Conservation (phyloP, 2,113 vertebrate genomes). For the Crotalus helleri region DNA sequence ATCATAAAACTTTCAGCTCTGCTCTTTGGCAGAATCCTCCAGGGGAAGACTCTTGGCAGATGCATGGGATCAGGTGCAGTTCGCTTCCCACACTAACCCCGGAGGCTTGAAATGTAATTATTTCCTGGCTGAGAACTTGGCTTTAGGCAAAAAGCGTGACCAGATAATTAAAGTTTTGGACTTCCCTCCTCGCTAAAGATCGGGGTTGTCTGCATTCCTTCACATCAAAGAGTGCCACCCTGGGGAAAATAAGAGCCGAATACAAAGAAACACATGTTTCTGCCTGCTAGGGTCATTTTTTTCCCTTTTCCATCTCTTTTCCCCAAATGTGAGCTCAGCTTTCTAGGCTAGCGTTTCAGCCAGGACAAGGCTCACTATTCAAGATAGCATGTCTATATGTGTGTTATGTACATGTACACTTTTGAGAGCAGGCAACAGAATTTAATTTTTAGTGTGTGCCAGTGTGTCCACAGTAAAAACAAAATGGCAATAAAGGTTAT, state of each 20-base stretch:
- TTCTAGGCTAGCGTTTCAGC: neutral
- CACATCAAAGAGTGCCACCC: neutral
- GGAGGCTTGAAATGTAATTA: neutral
- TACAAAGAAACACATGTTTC: neutral
- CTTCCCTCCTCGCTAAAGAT: neutral
- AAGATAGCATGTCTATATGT: too few relatives aligned
- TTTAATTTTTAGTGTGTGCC: too few relatives aligned
- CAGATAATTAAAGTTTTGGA: neutral
- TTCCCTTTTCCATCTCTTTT: neutral
- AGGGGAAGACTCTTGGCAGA: neutral
- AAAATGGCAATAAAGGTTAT: too few relatives aligned
- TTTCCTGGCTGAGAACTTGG: neutral
- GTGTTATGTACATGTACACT: too few relatives aligned
- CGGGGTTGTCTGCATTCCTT: neutral
- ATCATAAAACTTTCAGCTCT: neutral
- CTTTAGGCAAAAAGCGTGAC: neutral
- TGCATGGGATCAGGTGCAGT: neutral
- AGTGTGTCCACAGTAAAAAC: too few relatives aligned
- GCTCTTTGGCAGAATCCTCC: neutral
- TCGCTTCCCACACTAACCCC: neutral
- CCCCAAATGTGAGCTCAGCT: neutral
- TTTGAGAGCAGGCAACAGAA: too few relatives aligned
- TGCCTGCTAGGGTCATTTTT: neutral
- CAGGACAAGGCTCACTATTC: neutral
- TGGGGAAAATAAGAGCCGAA: neutral